Conservation (phyloP, 2,888 invertebrate species). For the Stratiomys singularior region DNA sequence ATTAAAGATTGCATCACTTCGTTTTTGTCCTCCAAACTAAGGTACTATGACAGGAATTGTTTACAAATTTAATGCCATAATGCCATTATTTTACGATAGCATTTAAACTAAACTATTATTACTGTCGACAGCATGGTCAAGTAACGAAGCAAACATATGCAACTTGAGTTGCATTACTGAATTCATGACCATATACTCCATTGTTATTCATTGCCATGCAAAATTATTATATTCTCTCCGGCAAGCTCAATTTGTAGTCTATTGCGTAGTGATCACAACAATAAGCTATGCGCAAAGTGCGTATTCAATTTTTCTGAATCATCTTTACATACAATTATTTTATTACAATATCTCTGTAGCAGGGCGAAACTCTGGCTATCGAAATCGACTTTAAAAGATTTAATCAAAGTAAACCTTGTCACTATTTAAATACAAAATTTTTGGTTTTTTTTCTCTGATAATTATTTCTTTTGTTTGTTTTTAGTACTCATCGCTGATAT, state of each 20-base stretch:
- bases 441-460: background rate
- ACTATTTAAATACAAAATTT: background rate
- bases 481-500: background rate
- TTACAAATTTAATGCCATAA: too few species aligned
- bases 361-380: background rate
- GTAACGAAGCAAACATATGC: too few species aligned
- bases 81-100: too few species aligned
- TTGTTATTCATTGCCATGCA: background rate
- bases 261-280: background rate
- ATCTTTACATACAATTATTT: background rate
- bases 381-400: background rate
- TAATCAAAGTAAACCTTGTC: conserved; percentile 6
- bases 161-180: too few species aligned
- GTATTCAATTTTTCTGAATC: background rate
- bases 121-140: too few species aligned
- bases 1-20: too few species aligned
- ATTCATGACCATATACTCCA: too few species aligned
- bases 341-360: background rate
- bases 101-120: too few species aligned
- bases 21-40: too few species aligned
- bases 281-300: background rate
- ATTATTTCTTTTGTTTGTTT: background rate
- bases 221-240: background rate
- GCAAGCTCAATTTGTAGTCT: background rate
- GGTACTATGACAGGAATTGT: too few species aligned